Evolutionary conservation across 2,888 invertebrate genomes (phyloP).

Genomic region (Pyrrhosoma nymphula): DNA sequence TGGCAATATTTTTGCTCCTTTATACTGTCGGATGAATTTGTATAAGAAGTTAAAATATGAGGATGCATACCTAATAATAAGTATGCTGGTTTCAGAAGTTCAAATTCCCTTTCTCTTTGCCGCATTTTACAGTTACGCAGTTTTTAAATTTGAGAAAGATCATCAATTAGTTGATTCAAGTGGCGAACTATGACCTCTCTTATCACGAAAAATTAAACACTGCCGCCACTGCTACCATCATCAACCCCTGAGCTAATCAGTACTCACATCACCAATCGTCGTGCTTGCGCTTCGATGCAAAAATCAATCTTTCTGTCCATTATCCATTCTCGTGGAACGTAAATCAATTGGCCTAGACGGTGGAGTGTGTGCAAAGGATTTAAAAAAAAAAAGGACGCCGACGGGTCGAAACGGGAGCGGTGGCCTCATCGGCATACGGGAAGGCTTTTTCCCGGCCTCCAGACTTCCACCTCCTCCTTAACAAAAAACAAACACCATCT

Average conservation of each 20-base stretch:
- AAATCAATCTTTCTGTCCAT: background rate
- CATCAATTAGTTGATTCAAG: too few species aligned
- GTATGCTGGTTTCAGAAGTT: too few species aligned
- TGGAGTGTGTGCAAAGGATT: background rate
- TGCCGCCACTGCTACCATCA: too few species aligned
- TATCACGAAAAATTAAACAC: too few species aligned
- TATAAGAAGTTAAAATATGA: too few species aligned
- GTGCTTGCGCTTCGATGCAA: background rate
- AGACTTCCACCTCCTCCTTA: background rate
- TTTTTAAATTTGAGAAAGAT: too few species aligned
- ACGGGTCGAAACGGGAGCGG: background rate
- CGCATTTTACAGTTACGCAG: too few species aligned
- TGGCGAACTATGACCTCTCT: too few species aligned
- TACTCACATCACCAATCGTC: background rate
- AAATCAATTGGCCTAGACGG: background rate
- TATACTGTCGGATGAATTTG: too few species aligned
- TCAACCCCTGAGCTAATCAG: background rate
- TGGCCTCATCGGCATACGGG: slow-evolving; percentile 4
- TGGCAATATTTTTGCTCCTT: too few species aligned
- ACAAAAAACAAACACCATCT: background rate
- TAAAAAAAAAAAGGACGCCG: background rate
- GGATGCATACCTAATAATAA: too few species aligned
- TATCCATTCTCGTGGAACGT: background rate
- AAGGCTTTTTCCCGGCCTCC: background rate
- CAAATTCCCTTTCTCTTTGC: too few species aligned